phyloP scores from a whole-genome alignment of 2,888 invertebrate genomes.

The Ornithoptera alexandrae region DNA sequence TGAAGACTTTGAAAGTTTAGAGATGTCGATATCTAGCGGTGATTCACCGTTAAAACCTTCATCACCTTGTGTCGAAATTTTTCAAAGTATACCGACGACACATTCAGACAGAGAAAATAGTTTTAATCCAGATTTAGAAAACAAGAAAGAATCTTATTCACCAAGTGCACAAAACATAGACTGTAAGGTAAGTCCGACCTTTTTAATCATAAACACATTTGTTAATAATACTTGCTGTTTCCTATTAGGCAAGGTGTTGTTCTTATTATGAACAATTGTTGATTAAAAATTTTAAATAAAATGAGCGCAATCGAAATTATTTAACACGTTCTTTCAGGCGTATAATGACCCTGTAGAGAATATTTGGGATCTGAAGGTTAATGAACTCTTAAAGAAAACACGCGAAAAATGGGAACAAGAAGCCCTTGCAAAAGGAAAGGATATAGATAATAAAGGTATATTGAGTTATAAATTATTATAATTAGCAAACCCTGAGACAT shows the following conservation, averaged over 20 bases:
- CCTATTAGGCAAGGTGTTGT: too few species aligned
- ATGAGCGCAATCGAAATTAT: too few species aligned
- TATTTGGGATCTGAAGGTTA: slow-evolving; percentile 1
- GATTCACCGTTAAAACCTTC: background rate
- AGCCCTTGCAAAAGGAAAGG: background rate
- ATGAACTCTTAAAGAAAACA: background rate
- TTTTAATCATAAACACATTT: too few species aligned
- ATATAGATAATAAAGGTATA: background rate
- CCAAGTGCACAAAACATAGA: background rate
- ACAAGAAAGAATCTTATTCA: background rate
- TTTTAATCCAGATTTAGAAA: background rate
- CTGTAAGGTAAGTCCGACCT: background rate
- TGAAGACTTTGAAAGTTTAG: background rate
- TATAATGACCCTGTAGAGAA: background rate
- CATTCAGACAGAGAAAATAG: background rate
- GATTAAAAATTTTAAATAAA: too few species aligned
- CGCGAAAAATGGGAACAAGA: slow-evolving; percentile 5
- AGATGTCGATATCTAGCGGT: background rate
- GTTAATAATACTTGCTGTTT: too few species aligned
- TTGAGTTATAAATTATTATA: background rate
- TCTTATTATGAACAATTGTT: too few species aligned
- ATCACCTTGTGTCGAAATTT: background rate
- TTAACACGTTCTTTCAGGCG: background rate
- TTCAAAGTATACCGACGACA: background rate
- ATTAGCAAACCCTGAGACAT: background rate